Base-by-base conservation (phyloP, 1,140 invertebrate species). In the Neuroterus valhalla region DNA sequence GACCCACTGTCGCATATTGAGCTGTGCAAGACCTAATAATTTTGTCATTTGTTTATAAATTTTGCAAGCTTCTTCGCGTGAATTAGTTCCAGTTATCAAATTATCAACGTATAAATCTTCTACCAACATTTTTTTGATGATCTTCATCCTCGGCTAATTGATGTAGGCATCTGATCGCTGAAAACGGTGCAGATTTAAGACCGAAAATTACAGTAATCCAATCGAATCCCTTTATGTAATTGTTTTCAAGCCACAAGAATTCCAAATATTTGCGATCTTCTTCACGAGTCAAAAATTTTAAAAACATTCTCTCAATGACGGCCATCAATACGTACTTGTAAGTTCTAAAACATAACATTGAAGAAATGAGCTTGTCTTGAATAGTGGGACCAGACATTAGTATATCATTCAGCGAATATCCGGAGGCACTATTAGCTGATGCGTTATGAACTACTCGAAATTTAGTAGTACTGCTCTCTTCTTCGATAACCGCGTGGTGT, bases 281-380 rank as follows among this genome's bases (percentile, higher is more conserved):
- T 1, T 31, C 11, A 6, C 38, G 69, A 17, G 71, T 42, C 5
- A 68, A 23, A 68, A 75, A 43, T 42, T 75, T 66, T 44, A 50
- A 19, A 23, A 66, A 72, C 75, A 76, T 67, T 72, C 72, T 76
- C 8, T 68, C 66, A 17, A 76, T 72, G 43, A 72, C 74, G 1
- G 74, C 66, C 15, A 21, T 44, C 3, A 76, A 15, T 0, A 44
- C 70, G 38, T 66, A 72, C 0, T 17, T 50, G 15, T 72, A 26
- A 10, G 44, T 44, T 8, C 70, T 50, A 19, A 72, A 72, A 3
- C 74, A 48, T 5, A 68, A 8, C 4, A 76, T 15, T 2, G 42
- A 31, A 23, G 62, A 15, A 21, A 74, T 44, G 0, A n/a, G n/a
- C n/a, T n/a, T n/a, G n/a, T n/a, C n/a, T n/a, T n/a, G n/a, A n/a